phyloP scores from a whole-genome alignment of 2,888 invertebrate species.

The Meliscaeva auricollis region DNA sequence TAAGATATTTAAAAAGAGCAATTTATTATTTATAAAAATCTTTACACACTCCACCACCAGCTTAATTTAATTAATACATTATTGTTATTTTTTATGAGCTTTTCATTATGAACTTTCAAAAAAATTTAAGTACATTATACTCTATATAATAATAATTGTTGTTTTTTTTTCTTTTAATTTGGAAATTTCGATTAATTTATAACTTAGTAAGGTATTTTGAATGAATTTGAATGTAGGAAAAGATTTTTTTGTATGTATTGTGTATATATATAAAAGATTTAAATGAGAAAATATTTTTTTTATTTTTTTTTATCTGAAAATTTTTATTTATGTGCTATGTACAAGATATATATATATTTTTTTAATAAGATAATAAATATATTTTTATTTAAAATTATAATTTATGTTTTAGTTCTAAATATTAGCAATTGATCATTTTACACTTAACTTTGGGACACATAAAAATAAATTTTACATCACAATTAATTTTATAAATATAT shows the following conservation, averaged over 20 bases:
- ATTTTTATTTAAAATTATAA: conserved; percentile 35
- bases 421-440: conserved; percentile 69
- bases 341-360: conserved; percentile 61
- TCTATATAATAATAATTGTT: conserved; percentile 15
- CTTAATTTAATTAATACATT: conserved; percentile 20
- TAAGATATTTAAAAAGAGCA: conserved; percentile 69
- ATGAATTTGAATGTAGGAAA: conserved; percentile 73
- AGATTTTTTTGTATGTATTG: conserved; percentile 47
- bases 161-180: conserved; percentile 26
- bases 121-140: conserved; percentile 41
- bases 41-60: conserved; percentile 49
- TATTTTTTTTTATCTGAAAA: conserved; percentile 52
- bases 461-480: conserved; percentile 68
- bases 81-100: conserved; percentile 18
- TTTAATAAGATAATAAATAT: conserved; percentile 2
- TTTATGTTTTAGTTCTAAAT: conserved; percentile 20
- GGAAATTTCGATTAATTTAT: conserved; percentile 53
- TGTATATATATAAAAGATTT: conserved; percentile 72
- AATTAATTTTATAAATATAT: conserved; percentile 45
- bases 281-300: conserved; percentile 70
- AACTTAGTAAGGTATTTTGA: conserved; percentile 49
- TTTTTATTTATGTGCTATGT: conserved; percentile 65
- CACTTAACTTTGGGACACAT: conserved; percentile 66
- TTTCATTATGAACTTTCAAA: conserved; percentile 51
- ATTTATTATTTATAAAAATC: conserved; percentile 67